Percentiles rank a stretch among this genome's conserved stretches.
Conservation (phyloP, 2,888 invertebrate genomes). For the Limenitis camilla region DNA sequence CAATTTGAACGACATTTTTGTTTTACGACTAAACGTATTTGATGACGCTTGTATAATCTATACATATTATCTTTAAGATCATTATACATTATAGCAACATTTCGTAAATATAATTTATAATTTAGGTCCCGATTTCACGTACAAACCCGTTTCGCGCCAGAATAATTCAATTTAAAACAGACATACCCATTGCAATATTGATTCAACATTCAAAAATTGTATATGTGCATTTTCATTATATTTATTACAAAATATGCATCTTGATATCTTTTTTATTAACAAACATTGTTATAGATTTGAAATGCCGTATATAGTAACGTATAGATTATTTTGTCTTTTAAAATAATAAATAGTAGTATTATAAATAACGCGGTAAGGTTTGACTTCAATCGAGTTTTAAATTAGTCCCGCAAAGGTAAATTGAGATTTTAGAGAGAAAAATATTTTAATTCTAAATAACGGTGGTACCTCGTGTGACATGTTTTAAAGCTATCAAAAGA, state of each 20-base stretch:
- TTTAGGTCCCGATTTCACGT: constrained; percentile 27
- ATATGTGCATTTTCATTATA: too few species aligned
- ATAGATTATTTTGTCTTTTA: not conserved
- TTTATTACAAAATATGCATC: too few species aligned
- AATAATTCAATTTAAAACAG: constrained; percentile 3
- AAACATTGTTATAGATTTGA: too few species aligned
- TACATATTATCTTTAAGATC: not conserved
- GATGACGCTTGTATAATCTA: too few species aligned
- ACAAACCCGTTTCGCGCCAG: constrained; percentile 21
- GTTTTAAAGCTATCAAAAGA: constrained; percentile 61
- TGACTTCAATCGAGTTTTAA: constrained; percentile 26
- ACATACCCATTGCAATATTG: not conserved
- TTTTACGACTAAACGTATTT: too few species aligned
- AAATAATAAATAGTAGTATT: not conserved
- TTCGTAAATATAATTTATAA: constrained; percentile 36
- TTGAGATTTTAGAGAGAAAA: constrained; percentile 38
- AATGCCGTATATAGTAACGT: not conserved
- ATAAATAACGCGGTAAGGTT: constrained; percentile 2
- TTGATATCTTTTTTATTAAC: too few species aligned
- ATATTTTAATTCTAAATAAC: constrained; percentile 57
- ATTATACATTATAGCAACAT: constrained; percentile 34
- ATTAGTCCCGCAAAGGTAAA: constrained; percentile 48
- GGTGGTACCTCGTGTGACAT: constrained; percentile 70
- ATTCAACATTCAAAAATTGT: not conserved
- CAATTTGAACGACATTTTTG: too few species aligned